phyloP scores from a whole-genome alignment of 2,113 vertebrate genomes.

The Cinclus cinclus region DNA sequence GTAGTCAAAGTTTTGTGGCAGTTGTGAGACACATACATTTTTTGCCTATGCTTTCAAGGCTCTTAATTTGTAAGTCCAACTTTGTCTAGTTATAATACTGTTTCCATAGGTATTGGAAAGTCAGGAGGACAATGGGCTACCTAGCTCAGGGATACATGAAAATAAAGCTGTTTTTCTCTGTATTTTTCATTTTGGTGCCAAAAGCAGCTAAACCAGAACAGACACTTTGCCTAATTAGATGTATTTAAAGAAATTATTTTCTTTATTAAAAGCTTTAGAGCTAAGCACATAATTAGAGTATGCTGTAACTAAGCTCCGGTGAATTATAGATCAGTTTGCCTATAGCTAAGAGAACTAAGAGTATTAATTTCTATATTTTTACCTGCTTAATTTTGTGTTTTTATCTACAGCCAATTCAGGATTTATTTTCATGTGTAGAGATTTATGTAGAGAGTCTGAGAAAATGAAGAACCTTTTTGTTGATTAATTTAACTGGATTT shows the following conservation, averaged over 20 bases:
- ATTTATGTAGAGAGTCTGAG: background rate
- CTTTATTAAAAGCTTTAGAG: slow-evolving; percentile 51
- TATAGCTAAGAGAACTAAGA: background rate
- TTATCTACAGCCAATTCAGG: background rate
- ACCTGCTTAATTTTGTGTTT: background rate
- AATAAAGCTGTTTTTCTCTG: background rate
- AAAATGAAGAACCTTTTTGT: background rate
- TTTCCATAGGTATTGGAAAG: background rate
- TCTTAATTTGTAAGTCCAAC: background rate
- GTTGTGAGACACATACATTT: background rate
- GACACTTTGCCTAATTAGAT: slow-evolving; percentile 20
- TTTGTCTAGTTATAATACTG: background rate
- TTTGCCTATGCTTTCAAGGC: background rate
- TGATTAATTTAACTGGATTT: background rate
- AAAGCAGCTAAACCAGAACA: background rate
- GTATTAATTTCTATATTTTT: background rate
- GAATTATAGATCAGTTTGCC: slow-evolving; percentile 17
- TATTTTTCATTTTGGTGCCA: slow-evolving; percentile 13
- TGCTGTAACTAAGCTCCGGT: background rate
- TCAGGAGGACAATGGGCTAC: background rate
- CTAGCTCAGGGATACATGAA: background rate
- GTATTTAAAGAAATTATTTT: slow-evolving; percentile 30
- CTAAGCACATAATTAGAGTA: slow-evolving; percentile 35
- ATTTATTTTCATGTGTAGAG: background rate
- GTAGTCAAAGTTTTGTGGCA: background rate